Percentiles rank a stretch among this genome's conserved stretches.
Conservation (phyloP, 2,888 invertebrate species). For the Autographa gamma region DNA sequence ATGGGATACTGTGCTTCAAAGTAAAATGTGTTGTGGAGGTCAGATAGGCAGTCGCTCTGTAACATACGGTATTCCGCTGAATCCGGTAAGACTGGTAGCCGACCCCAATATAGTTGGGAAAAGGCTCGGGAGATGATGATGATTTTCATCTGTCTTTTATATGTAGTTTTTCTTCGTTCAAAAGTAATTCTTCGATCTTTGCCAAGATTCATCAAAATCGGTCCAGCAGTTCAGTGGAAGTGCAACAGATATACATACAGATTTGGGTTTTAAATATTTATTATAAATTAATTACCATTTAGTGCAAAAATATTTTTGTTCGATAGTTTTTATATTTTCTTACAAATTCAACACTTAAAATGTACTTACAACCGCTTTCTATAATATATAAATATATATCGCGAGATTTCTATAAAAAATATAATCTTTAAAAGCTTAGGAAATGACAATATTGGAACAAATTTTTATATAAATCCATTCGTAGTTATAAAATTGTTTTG, state of each 20-base stretch:
- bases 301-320: slow-evolving; percentile 57
- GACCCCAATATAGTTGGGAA: too few species aligned
- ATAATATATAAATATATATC: slow-evolving; percentile 27
- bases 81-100: too few species aligned
- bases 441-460: not conserved
- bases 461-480: not conserved
- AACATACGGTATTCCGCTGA: too few species aligned
- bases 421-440: not conserved
- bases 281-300: slow-evolving; percentile 24
- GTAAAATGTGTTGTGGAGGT: too few species aligned
- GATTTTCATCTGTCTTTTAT: too few species aligned
- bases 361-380: slow-evolving; percentile 45
- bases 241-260: too few species aligned
- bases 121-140: too few species aligned
- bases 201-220: too few species aligned
- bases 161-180: not conserved
- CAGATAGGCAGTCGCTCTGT: too few species aligned
- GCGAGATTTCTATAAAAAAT: slow-evolving; percentile 5
- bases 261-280: slow-evolving; percentile 22
- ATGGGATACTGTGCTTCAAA: too few species aligned
- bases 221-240: too few species aligned
- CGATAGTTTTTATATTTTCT: slow-evolving; percentile 42
- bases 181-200: not conserved
- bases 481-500: not conserved
- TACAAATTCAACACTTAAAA: slow-evolving; percentile 59